Evolutionary conservation across 2,113 vertebrate genomes (phyloP), one percentile per base, ranked within the genome.

Genomic region (Scartelaos histophorus): DNA sequence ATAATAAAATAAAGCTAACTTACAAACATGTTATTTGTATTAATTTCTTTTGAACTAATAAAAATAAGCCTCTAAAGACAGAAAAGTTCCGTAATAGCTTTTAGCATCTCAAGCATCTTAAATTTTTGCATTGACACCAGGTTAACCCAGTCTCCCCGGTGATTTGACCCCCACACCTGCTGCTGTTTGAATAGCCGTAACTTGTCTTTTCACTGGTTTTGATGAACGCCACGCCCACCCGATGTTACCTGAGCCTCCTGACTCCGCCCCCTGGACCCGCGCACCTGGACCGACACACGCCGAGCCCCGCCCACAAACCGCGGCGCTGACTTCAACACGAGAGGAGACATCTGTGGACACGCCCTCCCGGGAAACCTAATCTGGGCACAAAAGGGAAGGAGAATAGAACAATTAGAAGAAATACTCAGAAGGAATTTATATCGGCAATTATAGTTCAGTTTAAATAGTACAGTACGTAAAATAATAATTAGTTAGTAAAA

Each of bases 221-320:
- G 71, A 38, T 53, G 57, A 61, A 21, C 66, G 11, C 69, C 74
- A 72, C 66, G 53, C 80, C 73, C 58, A 38, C 70, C 58, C 62
- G 21, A 17, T 11, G 86, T 43, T 79, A 88, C 70, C 34, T 81
- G 79, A 86, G 24, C 70, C 61, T n/a, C 1, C 47, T 15, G 43
- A 34, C 53, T 67, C 71, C 75, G 7, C 78, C 80, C 67, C 56
- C 34, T 67, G 29, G 66, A 71, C 76, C 75, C 57, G 70, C 71
- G 51, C 84, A 86, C 77, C 86, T 84, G 81, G 77, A 74, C 54
- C 3, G 83, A 85, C 83, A 82, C 75, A 77, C 82, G 51, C 66
- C 72, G 5, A 62, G 17, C 71, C 46, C 67, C 69, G 49, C 82
- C 57, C 61, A 17, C 57, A 65, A 24, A 70, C 71, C 71, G 51